Percentiles rank a stretch among this genome's conserved stretches.
Conservation (phyloP, 2,797 vertebrate species). For the Allenopithecus nigroviridis region DNA sequence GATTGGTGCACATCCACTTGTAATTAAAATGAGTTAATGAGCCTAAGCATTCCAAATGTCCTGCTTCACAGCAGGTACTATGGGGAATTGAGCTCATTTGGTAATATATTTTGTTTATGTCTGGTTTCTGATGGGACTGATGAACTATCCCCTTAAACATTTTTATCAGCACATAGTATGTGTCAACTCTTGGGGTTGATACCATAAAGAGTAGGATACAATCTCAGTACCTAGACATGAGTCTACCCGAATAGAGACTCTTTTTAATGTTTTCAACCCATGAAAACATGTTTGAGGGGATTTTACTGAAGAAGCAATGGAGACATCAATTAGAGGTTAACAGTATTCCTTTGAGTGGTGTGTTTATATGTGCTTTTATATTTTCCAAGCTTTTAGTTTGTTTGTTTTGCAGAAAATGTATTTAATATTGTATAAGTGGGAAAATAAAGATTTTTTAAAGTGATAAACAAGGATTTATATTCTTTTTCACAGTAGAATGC, state of each 20-base stretch:
- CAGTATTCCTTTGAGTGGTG: background rate
- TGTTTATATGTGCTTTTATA: background rate
- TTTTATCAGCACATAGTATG: background rate
- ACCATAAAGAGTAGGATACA: background rate
- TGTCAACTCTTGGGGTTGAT: background rate
- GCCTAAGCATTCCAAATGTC: background rate
- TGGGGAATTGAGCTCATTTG: background rate
- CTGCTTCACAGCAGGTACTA: background rate
- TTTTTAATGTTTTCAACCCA: background rate
- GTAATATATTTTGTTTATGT: background rate
- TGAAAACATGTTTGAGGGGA: background rate
- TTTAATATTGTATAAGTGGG: background rate
- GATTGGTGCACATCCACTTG: background rate
- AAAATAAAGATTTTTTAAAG: constrained; percentile 30
- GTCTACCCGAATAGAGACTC: background rate
- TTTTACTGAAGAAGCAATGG: background rate
- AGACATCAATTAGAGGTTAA: background rate
- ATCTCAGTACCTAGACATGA: background rate
- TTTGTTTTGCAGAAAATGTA: background rate
- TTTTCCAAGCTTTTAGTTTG: constrained; percentile 25
- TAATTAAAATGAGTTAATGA: background rate
- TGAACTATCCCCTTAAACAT: background rate
- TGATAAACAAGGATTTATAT: background rate
- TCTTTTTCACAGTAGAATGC: background rate
- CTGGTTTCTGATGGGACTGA: constrained; percentile 23